Percentiles rank a stretch among this genome's conserved stretches.
Evolutionary conservation across 37 sponge, comb jelly and placozoan species (phyloP).

Genomic region (Hexactinellida sp.): DNA sequence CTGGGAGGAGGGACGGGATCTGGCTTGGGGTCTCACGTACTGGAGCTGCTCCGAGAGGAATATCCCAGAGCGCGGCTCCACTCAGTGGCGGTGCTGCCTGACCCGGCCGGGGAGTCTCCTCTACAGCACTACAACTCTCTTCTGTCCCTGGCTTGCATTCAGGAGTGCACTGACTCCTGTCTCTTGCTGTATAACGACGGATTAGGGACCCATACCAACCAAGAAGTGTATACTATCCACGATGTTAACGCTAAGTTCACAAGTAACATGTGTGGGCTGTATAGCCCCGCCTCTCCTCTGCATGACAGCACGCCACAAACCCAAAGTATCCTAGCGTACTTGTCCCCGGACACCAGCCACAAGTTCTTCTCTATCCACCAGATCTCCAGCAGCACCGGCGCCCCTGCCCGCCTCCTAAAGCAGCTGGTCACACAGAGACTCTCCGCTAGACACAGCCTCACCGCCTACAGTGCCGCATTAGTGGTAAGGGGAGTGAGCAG

Average conservation of each 20-base stretch:
- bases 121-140: slow-evolving; percentile 75
- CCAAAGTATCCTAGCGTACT: not conserved
- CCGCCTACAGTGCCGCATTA: not conserved
- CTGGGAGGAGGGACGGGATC: slow-evolving; percentile 73
- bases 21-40: slow-evolving; percentile 48
- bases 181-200: slow-evolving; percentile 59
- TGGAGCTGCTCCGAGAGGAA: slow-evolving; percentile 45
- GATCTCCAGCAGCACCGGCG: not conserved
- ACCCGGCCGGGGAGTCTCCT: slow-evolving; percentile 63
- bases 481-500: not conserved
- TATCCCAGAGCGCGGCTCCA: slow-evolving; percentile 40
- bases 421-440: not conserved
- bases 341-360: not conserved
- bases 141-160: slow-evolving; percentile 42
- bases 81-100: slow-evolving; percentile 56
- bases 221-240: not conserved
- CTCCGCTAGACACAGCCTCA: not conserved
- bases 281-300: not conserved
- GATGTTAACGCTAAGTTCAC: not conserved
- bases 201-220: not conserved
- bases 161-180: slow-evolving; percentile 45
- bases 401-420: not conserved
- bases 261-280: not conserved
- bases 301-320: not conserved
- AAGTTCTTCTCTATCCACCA: not conserved